Base-by-base conservation (phyloP, 1,140 invertebrate species). In the Mizuhopecten yessoensis region DNA sequence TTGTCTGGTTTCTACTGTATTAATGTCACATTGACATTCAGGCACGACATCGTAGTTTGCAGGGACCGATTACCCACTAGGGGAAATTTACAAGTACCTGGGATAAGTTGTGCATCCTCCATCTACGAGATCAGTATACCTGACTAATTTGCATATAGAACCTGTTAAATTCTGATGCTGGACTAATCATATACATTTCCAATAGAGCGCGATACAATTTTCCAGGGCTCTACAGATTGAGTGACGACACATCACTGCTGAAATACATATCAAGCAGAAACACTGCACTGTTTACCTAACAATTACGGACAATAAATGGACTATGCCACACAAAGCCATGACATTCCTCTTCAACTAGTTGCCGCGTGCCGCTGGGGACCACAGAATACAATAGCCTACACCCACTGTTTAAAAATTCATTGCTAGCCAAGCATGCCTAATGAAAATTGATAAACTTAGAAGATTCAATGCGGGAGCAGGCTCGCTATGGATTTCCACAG, bases 361-460 rank as follows among this genome's bases (percentile, higher is more conserved):
- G 57, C 17, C 57, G n/a, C 17, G n/a, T 75, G n/a, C 57, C 57
- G 11, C 57, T 29, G 23, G 57, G 57, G 57, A 75, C 3, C 57
- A 75, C n/a, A 29, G 2, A 7, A n/a, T n/a, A 75, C 57, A 75
- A n/a, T 75, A 29, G 57, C 11, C 29, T n/a, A 75, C 17, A 75
- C 57, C 17, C n/a, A 5, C 57, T n/a, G 57, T 75, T 75, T n/a
- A 75, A 75, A 75, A 75, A 75, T 75, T 23, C 57, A 75, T n/a
- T 75, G n/a, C 57, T 75, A 75, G 57, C 11, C 57, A 75, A 75
- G 57, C 57, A 29, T 75, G 11, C 17, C n/a, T 75, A 75, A 75
- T 75, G 57, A 75, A 75, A 75, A 75, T 75, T 75, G 57, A 75
- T 75, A 75, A 75, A 75, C 57, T 75, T 75, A 29, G 57, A 75